Evolutionary conservation across 92 coral and sea anemone genomes (phyloP).

Genomic region (Parazoanthus swiftii): DNA sequence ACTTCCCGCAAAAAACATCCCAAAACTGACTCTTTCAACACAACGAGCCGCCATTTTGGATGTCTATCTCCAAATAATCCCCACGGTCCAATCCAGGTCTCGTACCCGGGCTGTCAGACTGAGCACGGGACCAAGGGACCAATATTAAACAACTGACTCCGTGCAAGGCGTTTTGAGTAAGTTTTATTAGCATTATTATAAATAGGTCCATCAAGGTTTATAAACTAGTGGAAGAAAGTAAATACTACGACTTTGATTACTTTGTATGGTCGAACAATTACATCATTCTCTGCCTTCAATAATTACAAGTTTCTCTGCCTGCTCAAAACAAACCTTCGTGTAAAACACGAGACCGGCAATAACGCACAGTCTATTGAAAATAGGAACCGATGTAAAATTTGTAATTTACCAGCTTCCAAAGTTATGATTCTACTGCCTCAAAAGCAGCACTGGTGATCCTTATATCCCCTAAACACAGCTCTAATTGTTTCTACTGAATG

Average conservation of each 20-base stretch:
- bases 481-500: not conserved
- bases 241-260: not conserved
- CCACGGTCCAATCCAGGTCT: too few relatives aligned
- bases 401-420: conserved; percentile 1
- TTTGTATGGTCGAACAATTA: not conserved
- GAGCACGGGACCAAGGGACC: not conserved
- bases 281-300: conserved; percentile 2
- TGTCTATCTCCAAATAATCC: too few relatives aligned
- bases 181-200: conserved; percentile 23
- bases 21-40: too few relatives aligned
- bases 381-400: not conserved
- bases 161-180: not conserved
- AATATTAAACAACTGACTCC: not conserved
- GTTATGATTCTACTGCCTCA: not conserved
- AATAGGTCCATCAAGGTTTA: conserved; percentile 10
- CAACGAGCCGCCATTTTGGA: too few relatives aligned
- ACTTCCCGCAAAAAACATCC: too few relatives aligned
- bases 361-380: conserved; percentile 4
- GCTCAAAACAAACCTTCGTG: not conserved
- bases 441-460: not conserved
- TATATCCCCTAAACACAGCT: not conserved
- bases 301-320: not conserved
- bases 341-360: conserved; percentile 7
- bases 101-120: not conserved
- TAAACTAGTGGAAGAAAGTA: not conserved